These are phyloP conservation scores for Corythornis cristatus DNA, from an alignment of 2,113 vertebrate species.

Conservation along the genomic window DNA sequence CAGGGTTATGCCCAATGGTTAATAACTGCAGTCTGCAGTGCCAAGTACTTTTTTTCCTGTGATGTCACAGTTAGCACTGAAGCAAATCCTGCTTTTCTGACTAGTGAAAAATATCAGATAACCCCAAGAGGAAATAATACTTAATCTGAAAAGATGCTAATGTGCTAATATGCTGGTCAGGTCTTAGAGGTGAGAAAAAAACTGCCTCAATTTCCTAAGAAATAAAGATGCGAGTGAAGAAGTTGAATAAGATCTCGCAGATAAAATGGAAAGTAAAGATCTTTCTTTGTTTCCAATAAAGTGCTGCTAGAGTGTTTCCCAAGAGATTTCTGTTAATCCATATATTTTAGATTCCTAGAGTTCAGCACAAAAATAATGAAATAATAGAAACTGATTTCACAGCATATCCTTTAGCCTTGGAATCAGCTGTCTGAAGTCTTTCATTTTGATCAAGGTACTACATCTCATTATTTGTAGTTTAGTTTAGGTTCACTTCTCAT, in stretches of 20 bases:
- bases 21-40: constrained; percentile 24
- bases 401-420: not conserved
- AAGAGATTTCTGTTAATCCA: not conserved
- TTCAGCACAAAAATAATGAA: not conserved
- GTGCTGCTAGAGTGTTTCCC: not conserved
- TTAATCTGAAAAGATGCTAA: not conserved
- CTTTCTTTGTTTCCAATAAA: not conserved
- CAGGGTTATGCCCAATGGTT: constrained; percentile 28
- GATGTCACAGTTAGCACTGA: not conserved
- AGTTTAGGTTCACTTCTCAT: constrained; percentile 38
- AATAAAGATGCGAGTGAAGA: constrained; percentile 4
- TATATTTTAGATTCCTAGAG: not conserved
- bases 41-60: constrained; percentile 41
- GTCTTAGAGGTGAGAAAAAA: constrained; percentile 30
- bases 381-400: not conserved
- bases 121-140: not conserved
- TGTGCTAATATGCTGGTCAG: not conserved
- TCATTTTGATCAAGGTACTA: not conserved
- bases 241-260: not conserved
- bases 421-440: constrained; percentile 1
- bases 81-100: constrained; percentile 4
- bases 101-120: not conserved
- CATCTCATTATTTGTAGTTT: constrained; percentile 46
- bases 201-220: not conserved
- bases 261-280: constrained; percentile 2